These are phyloP conservation scores for Clarias magur DNA, from an alignment of 2,113 vertebrate genomes.

Conservation along the genomic window DNA sequence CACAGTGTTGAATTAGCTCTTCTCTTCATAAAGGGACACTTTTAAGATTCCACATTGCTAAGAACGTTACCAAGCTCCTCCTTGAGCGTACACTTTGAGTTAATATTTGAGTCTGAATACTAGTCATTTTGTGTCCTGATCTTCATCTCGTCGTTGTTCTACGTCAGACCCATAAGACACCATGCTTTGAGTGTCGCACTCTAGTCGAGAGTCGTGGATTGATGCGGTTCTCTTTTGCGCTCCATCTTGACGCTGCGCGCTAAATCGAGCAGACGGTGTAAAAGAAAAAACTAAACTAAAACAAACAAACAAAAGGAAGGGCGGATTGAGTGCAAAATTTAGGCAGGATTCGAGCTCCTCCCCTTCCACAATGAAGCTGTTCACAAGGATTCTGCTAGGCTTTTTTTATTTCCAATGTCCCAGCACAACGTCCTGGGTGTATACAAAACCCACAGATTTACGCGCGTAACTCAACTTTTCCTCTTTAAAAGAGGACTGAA, in stretches of 20 bases:
- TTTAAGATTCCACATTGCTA: neutral
- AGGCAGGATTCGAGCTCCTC: constrained; percentile 43
- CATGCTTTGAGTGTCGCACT: neutral
- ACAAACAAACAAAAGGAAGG: neutral
- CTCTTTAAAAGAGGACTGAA: neutral
- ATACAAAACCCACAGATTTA: constrained; percentile 15
- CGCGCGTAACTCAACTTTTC: constrained; percentile 24
- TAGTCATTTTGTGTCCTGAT: neutral
- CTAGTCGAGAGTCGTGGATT: neutral
- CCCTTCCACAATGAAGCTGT: constrained; percentile 36
- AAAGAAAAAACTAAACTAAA: neutral
- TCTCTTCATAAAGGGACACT: neutral
- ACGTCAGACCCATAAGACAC: constrained; percentile 30
- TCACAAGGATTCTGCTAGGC: constrained; percentile 23
- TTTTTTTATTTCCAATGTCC: constrained; percentile 42
- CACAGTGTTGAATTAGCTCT: neutral
- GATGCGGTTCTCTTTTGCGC: neutral
- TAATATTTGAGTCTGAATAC: neutral
- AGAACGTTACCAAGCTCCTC: neutral
- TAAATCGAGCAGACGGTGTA: neutral
- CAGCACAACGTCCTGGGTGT: constrained; percentile 31
- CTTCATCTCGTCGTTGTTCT: neutral
- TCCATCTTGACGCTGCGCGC: neutral
- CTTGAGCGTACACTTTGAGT: neutral
- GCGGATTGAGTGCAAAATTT: neutral